A percentile compares a stretch with the other conserved stretches of the same genome.
Evolutionary conservation across 2,888 invertebrate species (phyloP).

Genomic region (Apodemia mormo): DNA sequence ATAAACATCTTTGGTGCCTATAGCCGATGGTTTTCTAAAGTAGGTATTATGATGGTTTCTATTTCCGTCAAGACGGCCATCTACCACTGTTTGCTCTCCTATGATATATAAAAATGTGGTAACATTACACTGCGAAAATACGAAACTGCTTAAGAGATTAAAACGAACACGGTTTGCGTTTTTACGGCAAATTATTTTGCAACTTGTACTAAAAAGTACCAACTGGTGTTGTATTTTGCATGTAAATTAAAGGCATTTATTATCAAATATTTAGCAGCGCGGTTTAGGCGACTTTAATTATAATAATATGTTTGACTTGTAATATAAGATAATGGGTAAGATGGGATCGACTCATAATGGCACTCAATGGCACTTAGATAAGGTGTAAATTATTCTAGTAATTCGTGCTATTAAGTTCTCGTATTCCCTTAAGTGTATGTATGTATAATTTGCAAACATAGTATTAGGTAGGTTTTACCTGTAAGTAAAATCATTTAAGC

Average conservation of each 20-base stretch:
- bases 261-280: conserved; percentile 4
- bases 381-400: conserved; percentile 12
- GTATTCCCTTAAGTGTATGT: conserved; percentile 10
- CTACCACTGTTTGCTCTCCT: too few species aligned
- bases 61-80: too few species aligned
- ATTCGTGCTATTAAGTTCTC: conserved; percentile 11
- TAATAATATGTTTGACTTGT: conserved; percentile 17
- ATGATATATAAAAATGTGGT: too few species aligned
- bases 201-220: neutral
- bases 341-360: conserved; percentile 17
- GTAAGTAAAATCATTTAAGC: neutral
- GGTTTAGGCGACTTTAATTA: conserved; percentile 9
- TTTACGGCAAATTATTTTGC: neutral
- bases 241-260: conserved; percentile 12
- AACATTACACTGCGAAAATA: neutral
- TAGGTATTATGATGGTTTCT: too few species aligned
- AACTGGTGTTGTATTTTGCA: neutral
- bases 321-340: conserved; percentile 17
- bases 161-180: neutral
- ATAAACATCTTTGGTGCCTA: too few species aligned
- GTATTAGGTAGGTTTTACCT: neutral
- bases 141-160: neutral
- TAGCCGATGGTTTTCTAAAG: too few species aligned
- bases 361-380: conserved; percentile 14
- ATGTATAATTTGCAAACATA: conserved; percentile 3